Conservation (phyloP, 2,888 invertebrate genomes). For the Xiphydria camelus region DNA sequence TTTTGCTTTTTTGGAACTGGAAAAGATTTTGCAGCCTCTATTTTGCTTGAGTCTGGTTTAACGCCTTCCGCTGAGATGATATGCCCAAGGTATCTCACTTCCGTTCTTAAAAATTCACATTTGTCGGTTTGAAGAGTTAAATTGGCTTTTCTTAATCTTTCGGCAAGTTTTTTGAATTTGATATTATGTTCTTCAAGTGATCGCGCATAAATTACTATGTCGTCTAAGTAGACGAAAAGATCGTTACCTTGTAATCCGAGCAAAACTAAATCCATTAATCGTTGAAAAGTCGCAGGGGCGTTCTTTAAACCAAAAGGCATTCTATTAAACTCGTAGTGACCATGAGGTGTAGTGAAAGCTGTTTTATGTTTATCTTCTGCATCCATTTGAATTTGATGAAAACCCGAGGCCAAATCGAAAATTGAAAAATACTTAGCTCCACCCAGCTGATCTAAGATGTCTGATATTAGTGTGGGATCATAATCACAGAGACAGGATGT, state of each 20-base stretch:
- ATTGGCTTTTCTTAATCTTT: too few species aligned
- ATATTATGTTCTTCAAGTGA: neutral
- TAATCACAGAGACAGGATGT: too few species aligned
- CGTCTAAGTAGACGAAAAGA: neutral
- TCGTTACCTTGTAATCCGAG: neutral
- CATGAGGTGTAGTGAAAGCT: neutral
- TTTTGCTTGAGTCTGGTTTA: too few species aligned
- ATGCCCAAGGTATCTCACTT: too few species aligned
- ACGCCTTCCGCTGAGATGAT: too few species aligned
- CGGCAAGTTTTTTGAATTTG: too few species aligned
- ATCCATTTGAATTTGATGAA: conserved; percentile 1
- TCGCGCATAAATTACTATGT: conserved; percentile 1
- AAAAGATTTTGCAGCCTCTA: too few species aligned
- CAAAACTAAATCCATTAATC: neutral
- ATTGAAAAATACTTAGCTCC: conserved; percentile 15
- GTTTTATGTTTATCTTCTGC: conserved; percentile 1
- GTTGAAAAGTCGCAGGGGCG: conserved; percentile 1
- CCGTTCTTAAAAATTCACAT: too few species aligned
- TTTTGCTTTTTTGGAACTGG: too few species aligned
- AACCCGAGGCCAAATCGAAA: conserved; percentile 2
- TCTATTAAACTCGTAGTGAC: neutral
- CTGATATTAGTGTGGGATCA: too few species aligned
- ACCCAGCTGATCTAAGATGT: conserved; percentile 32
- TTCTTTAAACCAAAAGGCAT: conserved; percentile 2
- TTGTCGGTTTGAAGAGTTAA: too few species aligned